These are phyloP conservation scores for Apamea crenata DNA, from an alignment of 2,888 invertebrate species.

Conservation along the genomic window DNA sequence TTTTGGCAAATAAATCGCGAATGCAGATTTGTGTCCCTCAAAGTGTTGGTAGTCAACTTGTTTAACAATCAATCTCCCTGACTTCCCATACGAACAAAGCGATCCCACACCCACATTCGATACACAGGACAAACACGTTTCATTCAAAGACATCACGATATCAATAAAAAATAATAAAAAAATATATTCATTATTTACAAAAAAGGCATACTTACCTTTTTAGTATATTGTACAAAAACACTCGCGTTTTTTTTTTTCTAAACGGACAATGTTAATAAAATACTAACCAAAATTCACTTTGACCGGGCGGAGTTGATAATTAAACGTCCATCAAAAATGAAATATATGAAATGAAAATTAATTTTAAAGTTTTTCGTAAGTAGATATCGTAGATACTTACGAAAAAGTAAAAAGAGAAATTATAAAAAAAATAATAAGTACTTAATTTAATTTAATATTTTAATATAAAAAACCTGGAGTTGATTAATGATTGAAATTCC, in stretches of 20 bases:
- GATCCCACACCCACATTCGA: conserved; percentile 12
- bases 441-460: not conserved
- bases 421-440: not conserved
- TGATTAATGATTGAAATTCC: not conserved
- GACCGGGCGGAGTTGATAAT: conserved; percentile 12
- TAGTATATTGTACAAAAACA: conserved; percentile 40
- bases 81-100: not conserved
- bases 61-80: not conserved
- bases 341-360: not conserved
- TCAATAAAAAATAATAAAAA: conserved; percentile 8
- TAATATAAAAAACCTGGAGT: not conserved
- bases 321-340: not conserved
- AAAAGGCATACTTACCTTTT: conserved; percentile 62
- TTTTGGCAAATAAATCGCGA: no score
- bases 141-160: conserved; percentile 3
- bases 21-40: not conserved
- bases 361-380: no score
- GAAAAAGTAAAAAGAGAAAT: not conserved
- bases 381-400: no score
- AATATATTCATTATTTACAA: conserved; percentile 53
- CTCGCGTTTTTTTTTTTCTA: conserved; percentile 41
- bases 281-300: conserved; percentile 10
- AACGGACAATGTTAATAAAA: conserved; percentile 13
- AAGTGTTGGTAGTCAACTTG: not conserved
- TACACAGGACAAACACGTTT: not conserved